Base-by-base conservation (phyloP, 2,113 vertebrate species). In the Microcebus murinus region DNA sequence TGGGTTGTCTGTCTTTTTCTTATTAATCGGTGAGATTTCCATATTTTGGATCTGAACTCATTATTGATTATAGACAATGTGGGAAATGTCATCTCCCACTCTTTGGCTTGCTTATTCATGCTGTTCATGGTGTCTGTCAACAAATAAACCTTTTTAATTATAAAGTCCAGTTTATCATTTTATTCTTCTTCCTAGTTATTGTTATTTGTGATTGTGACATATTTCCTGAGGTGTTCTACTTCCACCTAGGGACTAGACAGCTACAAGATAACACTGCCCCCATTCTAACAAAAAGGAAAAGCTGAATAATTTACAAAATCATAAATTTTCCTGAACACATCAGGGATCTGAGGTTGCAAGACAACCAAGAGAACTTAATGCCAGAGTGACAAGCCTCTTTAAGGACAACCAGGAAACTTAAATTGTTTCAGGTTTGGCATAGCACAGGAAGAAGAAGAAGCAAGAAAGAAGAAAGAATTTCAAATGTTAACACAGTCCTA, bases 161-260 rank as follows among this genome's bases (percentile, higher is more conserved):
- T 84, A 34, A 93, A 80, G 12, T 59, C 34, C 39, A 82, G 23
- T 25, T 71, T 91, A 36, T 84, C 21, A 36, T 65, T 57, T 89
- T 73, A 59, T 31, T 5, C 18, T 76, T 59, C 9, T 63, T 55
- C 42, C 59, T 80, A 15, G 12, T n/a, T 86, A 74, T 12, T 63
- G 27, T 84, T 92, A 85, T 85, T 94, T 95, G 45, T 91, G 8
- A 83, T 73, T 82, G 57, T 86, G 31, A 88, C 23, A 52, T 39
- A 48, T 48, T 18, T 87, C 31, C 65, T 39, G 5, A 74, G 3
- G 31, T 77, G 4, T 74, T 89, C 67, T 15, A 21, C n/a, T 82
- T 95, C 73, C 20, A 45, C 21, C 92, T 85, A 79, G 29, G 5
- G n/a, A 81, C 31, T 52, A 91, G 48, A 68, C 81, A 36, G 39